Evolutionary conservation across 2,888 invertebrate species (phyloP).

Genomic region (Pterostichus madidus): DNA sequence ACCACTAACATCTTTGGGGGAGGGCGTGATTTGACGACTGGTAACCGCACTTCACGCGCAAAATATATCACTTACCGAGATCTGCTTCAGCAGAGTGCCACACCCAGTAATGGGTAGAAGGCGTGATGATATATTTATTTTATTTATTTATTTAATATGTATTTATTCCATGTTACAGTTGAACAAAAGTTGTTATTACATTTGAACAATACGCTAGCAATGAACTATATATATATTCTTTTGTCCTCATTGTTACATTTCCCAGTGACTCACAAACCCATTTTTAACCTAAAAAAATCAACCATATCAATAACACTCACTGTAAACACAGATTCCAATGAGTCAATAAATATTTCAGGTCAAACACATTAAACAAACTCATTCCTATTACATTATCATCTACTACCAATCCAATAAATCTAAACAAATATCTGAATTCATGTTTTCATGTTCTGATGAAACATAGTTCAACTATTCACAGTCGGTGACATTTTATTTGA

Average conservation of each 20-base stretch:
- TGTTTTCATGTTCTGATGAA: conserved; percentile 20
- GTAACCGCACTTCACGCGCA: no score
- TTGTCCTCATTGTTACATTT: background rate
- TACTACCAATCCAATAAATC: conserved; percentile 4
- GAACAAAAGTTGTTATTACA: no score
- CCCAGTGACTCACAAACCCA: background rate
- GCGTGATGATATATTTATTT: no score
- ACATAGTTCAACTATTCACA: conserved; percentile 10
- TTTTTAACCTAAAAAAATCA: background rate
- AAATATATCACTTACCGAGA: no score
- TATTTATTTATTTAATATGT: no score
- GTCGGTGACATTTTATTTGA: conserved; percentile 26
- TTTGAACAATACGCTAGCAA: background rate
- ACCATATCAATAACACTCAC: background rate
- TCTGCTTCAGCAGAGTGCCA: no score
- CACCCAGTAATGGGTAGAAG: no score
- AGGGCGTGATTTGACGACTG: no score
- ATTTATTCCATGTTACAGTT: no score
- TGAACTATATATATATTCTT: background rate
- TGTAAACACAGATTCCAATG: background rate
- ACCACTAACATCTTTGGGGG: no score
- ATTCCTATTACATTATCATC: conserved; percentile 10
- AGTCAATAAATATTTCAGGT: background rate
- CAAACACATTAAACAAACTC: conserved; percentile 3
- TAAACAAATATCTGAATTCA: conserved; percentile 16